A percentile compares a stretch with the other conserved stretches of the same genome.
Conservation (phyloP, 2,888 invertebrate species). For the Augiades crinisus region DNA sequence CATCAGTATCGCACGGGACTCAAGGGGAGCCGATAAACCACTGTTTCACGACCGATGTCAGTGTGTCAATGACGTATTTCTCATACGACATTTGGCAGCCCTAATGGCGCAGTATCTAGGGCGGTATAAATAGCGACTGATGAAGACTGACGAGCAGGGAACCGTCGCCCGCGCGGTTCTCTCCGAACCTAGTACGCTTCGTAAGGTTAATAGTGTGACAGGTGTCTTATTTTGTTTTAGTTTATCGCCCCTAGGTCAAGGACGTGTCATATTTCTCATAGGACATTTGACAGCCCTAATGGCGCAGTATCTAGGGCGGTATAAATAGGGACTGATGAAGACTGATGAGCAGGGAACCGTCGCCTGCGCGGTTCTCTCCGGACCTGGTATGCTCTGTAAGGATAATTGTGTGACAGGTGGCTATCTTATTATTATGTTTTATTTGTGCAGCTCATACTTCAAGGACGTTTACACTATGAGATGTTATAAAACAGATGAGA, state of each 20-base stretch:
- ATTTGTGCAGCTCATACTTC: no score
- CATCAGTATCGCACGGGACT: not conserved
- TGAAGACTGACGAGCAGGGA: slow-evolving; percentile 67
- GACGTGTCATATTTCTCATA: no score
- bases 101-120: slow-evolving; percentile 56
- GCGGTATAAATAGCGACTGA: slow-evolving; percentile 63
- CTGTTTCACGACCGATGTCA: not conserved
- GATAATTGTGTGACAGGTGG: no score
- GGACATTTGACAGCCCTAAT: no score
- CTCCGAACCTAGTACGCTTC: no score
- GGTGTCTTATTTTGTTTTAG: no score
- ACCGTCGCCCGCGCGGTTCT: slow-evolving; percentile 39
- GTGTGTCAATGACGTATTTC: slow-evolving; percentile 15
- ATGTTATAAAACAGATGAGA: no score
- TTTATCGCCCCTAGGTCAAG: no score
- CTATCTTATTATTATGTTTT: no score
- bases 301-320: slow-evolving; percentile 58
- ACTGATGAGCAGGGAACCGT: slow-evolving; percentile 62
- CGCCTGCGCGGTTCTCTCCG: slow-evolving; percentile 32
- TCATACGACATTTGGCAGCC: slow-evolving; percentile 42
- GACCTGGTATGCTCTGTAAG: no score
- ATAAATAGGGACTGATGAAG: slow-evolving; percentile 65
- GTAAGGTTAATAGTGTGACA: no score
- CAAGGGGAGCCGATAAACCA: slow-evolving; percentile 1
- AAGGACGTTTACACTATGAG: no score